Evolutionary conservation across 2,113 vertebrate genomes (phyloP), one percentile per base, ranked within the genome.

Genomic region (Psophia crepitans): DNA sequence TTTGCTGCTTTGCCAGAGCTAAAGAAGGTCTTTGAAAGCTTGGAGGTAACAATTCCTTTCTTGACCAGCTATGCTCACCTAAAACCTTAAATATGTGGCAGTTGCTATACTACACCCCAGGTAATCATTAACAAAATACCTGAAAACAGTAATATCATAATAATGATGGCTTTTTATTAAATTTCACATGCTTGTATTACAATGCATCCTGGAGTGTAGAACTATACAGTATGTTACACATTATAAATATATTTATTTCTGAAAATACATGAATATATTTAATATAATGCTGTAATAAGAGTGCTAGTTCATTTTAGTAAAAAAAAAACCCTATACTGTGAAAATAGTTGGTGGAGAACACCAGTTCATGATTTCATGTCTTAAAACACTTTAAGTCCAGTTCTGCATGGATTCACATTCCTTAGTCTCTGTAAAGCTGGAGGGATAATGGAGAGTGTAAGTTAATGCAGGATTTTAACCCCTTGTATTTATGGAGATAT

Each of bases 201-300:
- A 96, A 35, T 91, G 65, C 9, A 69, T 64, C 61, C 30, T 61
- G n/a, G 37, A 87, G 37, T 84, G 20, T 26, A 79, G 49, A 89
- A 85, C 80, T 95, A 89, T 94, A 97, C 94, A 95, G 41, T 97
- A 97, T 97, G 57, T 93, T 96, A 87, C 95, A 97, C 13, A 22
- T 90, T 81, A 97, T 97, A 97, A 97, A 97, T 97, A 95, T 35
- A 64, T 77, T 92, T 92, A 43, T 70, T 89, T 95, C 32, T 91
- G 69, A 84, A 91, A 95, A 84, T 90, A 89, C 53, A 87, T 26
- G 30, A 71, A 76, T 77, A 95, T 71, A 79, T 84, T 95, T 95
- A 73, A 84, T 94, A 92, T 73, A 85, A 94, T 71, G 89, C 12
- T 87, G 23, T 87, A 87, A 56, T 84, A 73, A 83, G 87, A 80